Base-by-base conservation (phyloP, 2,113 vertebrate genomes). In the Scomber japonicus region DNA sequence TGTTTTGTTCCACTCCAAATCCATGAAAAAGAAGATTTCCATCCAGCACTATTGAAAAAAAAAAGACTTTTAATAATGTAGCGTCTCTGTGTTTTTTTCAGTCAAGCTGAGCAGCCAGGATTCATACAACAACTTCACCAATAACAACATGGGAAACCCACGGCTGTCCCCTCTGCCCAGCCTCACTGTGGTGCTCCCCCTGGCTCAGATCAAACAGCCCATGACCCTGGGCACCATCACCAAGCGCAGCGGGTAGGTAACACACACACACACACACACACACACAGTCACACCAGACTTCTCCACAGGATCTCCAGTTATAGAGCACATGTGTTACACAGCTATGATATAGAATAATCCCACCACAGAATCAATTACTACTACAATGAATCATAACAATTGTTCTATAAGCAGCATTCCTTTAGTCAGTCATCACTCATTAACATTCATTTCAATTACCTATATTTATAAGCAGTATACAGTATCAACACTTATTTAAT, bases 201-300 rank as follows among this genome's bases (percentile, higher is more conserved):
- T 99, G 68, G 98, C 97, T 57, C 98, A 99, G 81, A 99, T 99
- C 95, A 99, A 99, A 53, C 98, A 99, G 88, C 98, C 97, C 66
- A 96, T 99, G 97, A 99, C 97, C 11, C 91, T 99, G 60, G 97
- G 97, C 71, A 98, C 97, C 92, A 98, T 99, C 95, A 98, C 97
- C 78, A 99, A 99, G 78, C 96, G 98, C 57, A 96, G 96, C 1
- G 97, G 98, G 98, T 99, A 96, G 96, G 96, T 82, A 63, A 3
- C 60, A 1, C 69, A 12, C 49, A 24, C 69, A 4, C 61, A 53
- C 63, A 67, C 67, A 71, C 54, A 61, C 48, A 60, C 30, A 40
- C 45, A 21, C 27, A 48, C 46, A 53, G 24, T 3, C 50, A 62
- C n/a, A 10, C 4, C 8, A 31, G 35, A 27, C 27, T 81, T 14